phyloP scores from a whole-genome alignment of 2,113 vertebrate genomes.

The Vulpes vulpes region DNA sequence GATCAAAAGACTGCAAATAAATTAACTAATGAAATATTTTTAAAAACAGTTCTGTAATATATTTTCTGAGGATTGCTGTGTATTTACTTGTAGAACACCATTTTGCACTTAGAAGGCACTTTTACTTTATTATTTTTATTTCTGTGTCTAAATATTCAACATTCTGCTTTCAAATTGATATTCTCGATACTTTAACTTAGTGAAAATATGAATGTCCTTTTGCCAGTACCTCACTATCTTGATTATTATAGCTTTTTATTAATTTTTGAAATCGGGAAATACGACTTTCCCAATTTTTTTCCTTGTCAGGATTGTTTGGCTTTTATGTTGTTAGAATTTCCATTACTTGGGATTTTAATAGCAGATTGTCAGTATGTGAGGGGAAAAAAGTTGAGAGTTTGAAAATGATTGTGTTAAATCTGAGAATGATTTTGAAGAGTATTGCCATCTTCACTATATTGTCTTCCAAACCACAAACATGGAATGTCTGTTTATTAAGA shows the following conservation, averaged over 20 bases:
- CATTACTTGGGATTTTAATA: not conserved
- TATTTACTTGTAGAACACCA: not conserved
- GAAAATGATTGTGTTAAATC: not conserved
- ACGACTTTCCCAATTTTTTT: not conserved
- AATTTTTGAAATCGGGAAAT: not conserved
- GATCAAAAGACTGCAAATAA: not conserved
- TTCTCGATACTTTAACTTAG: not conserved
- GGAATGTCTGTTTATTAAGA: not conserved
- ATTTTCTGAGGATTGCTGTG: not conserved
- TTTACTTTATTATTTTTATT: constrained; percentile 13
- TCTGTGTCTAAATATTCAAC: not conserved
- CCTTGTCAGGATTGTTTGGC: not conserved
- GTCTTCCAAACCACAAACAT: not conserved
- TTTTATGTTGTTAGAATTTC: not conserved
- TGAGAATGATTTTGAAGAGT: not conserved
- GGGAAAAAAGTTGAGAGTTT: not conserved
- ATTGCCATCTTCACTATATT: not conserved
- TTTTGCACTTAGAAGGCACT: not conserved
- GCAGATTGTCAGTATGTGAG: not conserved
- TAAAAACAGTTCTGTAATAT: not conserved
- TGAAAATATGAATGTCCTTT: not conserved
- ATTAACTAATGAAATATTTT: not conserved
- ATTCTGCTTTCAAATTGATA: not conserved
- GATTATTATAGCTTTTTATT: not conserved
- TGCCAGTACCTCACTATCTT: not conserved